These are phyloP conservation scores for Tinamus guttatus DNA, from an alignment of 2,113 vertebrate species.

Conservation along the genomic window DNA sequence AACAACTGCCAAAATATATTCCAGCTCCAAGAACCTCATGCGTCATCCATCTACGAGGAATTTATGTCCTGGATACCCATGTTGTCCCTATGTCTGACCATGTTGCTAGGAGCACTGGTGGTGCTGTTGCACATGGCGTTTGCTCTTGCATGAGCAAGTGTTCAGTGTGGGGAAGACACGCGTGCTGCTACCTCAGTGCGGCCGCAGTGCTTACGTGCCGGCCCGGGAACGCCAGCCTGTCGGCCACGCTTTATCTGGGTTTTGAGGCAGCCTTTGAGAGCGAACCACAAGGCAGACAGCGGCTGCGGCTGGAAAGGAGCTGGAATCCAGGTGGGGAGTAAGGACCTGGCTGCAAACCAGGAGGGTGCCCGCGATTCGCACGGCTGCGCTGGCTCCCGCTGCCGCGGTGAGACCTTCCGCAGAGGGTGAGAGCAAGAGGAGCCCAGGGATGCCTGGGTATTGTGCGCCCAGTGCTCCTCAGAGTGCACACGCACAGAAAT, in stretches of 20 bases:
- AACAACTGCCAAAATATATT: not conserved
- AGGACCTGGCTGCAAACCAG: slow-evolving; percentile 1
- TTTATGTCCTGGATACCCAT: fast-evolving
- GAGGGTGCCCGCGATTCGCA: not conserved
- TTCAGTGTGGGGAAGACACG: fast-evolving
- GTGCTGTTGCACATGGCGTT: fast-evolving
- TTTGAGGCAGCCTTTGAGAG: slow-evolving; percentile 33
- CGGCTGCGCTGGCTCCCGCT: not conserved
- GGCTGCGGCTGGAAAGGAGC: not conserved
- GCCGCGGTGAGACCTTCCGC: too few species aligned
- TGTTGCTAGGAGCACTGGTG: fast-evolving
- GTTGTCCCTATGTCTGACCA: not conserved
- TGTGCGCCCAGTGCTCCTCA: too few species aligned
- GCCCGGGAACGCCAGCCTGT: too few species aligned
- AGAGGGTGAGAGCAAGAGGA: too few species aligned
- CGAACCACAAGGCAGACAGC: slow-evolving; percentile 8
- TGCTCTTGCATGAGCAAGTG: fast-evolving
- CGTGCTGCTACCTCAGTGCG: not conserved
- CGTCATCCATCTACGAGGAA: fast-evolving
- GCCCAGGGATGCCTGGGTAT: too few species aligned
- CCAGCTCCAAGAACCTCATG: fast-evolving
- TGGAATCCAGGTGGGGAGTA: not conserved
- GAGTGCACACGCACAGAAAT: too few species aligned
- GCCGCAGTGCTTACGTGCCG: too few species aligned
- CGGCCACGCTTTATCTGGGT: not conserved